Evolutionary conservation across 2,888 invertebrate genomes (phyloP), one percentile per base, ranked within the genome.

Genomic region (Drosophila niveifrons): DNA sequence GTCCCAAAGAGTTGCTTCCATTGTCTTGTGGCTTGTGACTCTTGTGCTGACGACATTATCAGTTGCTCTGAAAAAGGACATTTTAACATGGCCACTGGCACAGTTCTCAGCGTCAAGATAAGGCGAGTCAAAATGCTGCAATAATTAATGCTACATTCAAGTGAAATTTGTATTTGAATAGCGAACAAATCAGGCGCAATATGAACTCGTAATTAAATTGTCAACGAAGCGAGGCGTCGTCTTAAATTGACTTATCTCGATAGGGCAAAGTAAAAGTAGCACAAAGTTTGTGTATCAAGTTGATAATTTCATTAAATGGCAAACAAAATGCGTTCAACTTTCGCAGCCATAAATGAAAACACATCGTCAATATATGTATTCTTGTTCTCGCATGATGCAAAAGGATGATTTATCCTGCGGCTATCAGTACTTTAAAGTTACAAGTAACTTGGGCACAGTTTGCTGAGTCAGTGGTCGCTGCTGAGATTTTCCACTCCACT

Each of bases 301-400:
- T 87, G 82, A 84, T 83, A 83, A 83, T 73, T 87, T 66, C 61
- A 80, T 83, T 83, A 80, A 72, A 72, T 75, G 84, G 56, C 77
- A 83, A 82, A 86, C 81, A 76, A 86, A 83, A 86, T 82, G 68
- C 17, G 48, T 56, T 28, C 41, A 65, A 47, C 52, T 66, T 47
- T 31, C 23, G 36, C 61, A 59, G 47, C 44, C 57, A n/a, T n/a
- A 72, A 72, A 76, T 72, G 59, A 68, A 67, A n/a, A 41, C 43
- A 41, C 9, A 41, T 23, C 13, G 13, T 41, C 39, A n/a, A 23
- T 23, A 36, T 17, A 23, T 23, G 28, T 17, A 28, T 44, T 11
- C 18, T 10, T 41, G 10, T 39, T 13, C 28, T 41, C n/a, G 9
- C 6, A 17, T n/a, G 31, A 17, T 31, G 58, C 23, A 58, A 50